Conservation (phyloP, 2,888 invertebrate genomes). For the Drosophila putrida region DNA sequence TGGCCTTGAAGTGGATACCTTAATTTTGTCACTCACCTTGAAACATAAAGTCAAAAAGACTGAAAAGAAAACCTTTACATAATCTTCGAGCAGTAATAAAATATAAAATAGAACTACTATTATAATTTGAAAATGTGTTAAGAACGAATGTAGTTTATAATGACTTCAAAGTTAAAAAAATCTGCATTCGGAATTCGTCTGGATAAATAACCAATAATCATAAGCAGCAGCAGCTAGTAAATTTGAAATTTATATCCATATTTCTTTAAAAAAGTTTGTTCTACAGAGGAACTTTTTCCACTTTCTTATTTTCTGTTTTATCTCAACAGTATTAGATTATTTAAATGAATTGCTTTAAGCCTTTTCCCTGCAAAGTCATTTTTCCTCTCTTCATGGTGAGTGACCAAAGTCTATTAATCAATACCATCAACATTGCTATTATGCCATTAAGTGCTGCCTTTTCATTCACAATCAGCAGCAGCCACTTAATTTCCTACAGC, state of each 20-base stretch:
- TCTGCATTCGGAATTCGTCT: too few relatives aligned
- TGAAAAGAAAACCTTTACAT: background rate
- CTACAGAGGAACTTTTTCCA: background rate
- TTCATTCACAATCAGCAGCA: slow-evolving; percentile 27
- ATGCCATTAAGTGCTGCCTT: slow-evolving; percentile 21
- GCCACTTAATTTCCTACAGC: slow-evolving; percentile 70
- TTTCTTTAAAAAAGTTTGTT: too few relatives aligned
- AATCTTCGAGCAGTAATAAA: background rate
- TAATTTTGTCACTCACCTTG: background rate
- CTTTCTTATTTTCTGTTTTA: background rate
- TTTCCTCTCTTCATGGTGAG: background rate
- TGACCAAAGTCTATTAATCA: slow-evolving; percentile 45
- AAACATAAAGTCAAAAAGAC: background rate
- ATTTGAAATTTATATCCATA: too few relatives aligned
- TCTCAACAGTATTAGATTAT: slow-evolving; percentile 13
- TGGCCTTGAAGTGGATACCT: background rate
- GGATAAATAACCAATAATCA: too few relatives aligned
- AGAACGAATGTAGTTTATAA: too few relatives aligned
- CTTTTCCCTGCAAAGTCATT: background rate
- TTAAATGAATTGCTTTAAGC: slow-evolving; percentile 1
- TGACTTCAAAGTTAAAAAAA: too few relatives aligned
- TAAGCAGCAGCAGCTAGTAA: too few relatives aligned
- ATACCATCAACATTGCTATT: slow-evolving; percentile 28
- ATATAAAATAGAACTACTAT: background rate
- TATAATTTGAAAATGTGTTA: background rate